Evolutionary conservation across 2,797 vertebrate species (phyloP).

Genomic region (Malurus leucopterus): DNA sequence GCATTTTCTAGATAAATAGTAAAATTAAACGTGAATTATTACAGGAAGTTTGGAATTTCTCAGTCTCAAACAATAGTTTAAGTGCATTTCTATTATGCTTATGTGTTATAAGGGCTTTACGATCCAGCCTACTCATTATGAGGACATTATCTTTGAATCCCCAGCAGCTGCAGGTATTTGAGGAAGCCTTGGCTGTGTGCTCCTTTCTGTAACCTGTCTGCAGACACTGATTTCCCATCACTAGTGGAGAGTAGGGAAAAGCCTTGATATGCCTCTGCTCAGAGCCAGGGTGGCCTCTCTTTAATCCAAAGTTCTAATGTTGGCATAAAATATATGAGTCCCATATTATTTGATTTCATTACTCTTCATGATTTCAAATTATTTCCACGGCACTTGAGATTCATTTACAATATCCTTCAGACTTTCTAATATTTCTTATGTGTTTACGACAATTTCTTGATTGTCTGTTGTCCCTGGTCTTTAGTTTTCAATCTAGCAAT

Average conservation of each 20-base stretch:
- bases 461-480: background rate
- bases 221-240: background rate
- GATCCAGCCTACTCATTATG: fast-evolving
- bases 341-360: background rate
- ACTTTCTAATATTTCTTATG: background rate
- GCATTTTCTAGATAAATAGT: background rate
- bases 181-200: background rate
- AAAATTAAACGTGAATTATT: background rate
- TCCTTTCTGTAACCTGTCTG: background rate
- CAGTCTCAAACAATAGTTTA: background rate
- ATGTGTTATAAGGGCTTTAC: background rate
- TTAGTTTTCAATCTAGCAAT: constrained; percentile 16
- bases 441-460: background rate
- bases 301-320: background rate
- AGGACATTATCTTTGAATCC: background rate
- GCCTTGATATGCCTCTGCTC: background rate
- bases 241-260: background rate
- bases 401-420: background rate
- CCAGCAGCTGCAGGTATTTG: background rate
- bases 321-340: background rate
- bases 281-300: background rate
- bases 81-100: background rate
- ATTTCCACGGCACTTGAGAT: background rate
- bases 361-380: background rate
- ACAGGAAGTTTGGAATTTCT: background rate